These are phyloP conservation scores for Lepidothrix coronata DNA, from an alignment of 2,113 vertebrate genomes.

Conservation along the genomic window DNA sequence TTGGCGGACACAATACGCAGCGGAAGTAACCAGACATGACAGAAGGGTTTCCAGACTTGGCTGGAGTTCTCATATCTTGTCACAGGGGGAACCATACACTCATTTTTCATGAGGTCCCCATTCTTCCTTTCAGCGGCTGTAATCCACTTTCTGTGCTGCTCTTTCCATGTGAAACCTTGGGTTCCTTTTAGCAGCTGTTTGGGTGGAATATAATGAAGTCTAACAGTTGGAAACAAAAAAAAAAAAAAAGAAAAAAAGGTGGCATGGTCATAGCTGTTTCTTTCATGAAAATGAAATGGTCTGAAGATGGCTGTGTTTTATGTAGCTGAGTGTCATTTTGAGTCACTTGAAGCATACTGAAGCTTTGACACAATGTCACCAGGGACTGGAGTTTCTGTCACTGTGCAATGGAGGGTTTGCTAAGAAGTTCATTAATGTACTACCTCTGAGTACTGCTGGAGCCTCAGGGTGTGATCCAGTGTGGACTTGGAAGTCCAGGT, in stretches of 20 bases:
- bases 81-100: neutral
- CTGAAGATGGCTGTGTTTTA: neutral
- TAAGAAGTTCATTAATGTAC: neutral
- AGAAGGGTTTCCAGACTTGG: neutral
- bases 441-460: neutral
- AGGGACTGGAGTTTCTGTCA: neutral
- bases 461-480: neutral
- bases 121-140: neutral
- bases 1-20: neutral
- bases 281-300: neutral
- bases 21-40: neutral
- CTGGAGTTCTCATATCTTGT: constrained; percentile 10
- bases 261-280: neutral
- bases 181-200: neutral
- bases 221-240: neutral
- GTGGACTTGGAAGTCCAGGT: neutral
- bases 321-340: neutral
- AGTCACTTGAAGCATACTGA: neutral
- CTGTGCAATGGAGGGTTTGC: neutral
- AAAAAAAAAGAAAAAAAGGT: neutral
- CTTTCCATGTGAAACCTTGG: neutral
- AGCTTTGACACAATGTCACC: neutral
- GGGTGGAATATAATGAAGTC: neutral
- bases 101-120: neutral
- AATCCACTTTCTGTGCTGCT: neutral